Base-by-base conservation (phyloP, 1,140 invertebrate genomes). In the Araneus ventricosus region DNA sequence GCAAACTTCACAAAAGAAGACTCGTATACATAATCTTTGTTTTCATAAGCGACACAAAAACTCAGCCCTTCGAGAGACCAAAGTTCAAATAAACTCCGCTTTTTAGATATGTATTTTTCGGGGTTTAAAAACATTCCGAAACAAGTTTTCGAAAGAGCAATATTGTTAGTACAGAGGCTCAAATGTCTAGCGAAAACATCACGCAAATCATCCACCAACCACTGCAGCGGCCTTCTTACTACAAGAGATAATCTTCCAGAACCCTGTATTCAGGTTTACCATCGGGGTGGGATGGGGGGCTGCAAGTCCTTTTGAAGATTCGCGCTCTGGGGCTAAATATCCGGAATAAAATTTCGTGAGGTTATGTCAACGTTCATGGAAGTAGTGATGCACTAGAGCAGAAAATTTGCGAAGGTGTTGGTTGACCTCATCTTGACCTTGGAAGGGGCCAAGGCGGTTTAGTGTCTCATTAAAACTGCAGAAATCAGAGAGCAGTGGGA, bases 381-480 rank as follows among this genome's bases (percentile, higher is more conserved):
- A 61, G 85, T 61, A 45, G n/a, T 70, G 45, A 86, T 39, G 80
- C 90, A 63, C 8, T 39, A 37, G 39, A 70, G 82, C 82, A 86
- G 90, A 86, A 92, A 85, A 92, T 86, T 57, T 92, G 90, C 63
- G 82, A 86, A 92, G 80, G 90, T 92, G 90, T 92, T 75, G 90
- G 39, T 52, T 86, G 90, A 86, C 90, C 90, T 86, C 24, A 27
- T 45, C 61, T 22, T 92, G 79, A 92, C 90, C 90, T 92, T 86
- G 59, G 24, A 86, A 61, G 79, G 88, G 88, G 41, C 79, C 57
- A 39, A 75, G 59, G 61, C 34, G 90, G 90, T 86, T 39, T 30
- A 45, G 82, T 85, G 61, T 24, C 90, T 92, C 90, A 92, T 92
- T 92, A 92, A 86, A 84, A 59, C 67, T 79, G 6, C 75, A 79